phyloP scores from a whole-genome alignment of 1,140 invertebrate genomes.

The Latrodectus geometricus region DNA sequence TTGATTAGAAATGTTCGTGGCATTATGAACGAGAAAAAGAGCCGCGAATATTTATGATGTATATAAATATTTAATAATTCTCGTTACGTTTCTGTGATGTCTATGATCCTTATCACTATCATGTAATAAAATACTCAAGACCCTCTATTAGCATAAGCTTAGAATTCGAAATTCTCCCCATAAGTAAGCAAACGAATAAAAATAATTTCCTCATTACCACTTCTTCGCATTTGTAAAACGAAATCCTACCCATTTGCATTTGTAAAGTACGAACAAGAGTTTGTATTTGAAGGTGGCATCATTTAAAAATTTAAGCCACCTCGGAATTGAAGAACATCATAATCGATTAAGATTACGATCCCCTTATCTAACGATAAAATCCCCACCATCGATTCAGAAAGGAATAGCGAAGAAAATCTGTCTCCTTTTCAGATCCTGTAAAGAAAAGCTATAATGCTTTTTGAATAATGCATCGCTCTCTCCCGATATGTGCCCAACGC shows the following conservation, averaged over 20 bases:
- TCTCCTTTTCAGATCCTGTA: slow-evolving; percentile 16
- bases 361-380: slow-evolving; percentile 9
- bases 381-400: slow-evolving; percentile 3
- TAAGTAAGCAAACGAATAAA: slow-evolving; percentile 1
- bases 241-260: slow-evolving; percentile 19
- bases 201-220: slow-evolving; percentile 1
- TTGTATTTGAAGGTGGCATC: background rate
- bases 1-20: background rate
- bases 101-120: background rate
- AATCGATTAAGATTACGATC: slow-evolving; percentile 17
- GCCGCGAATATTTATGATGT: background rate
- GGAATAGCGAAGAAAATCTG: slow-evolving; percentile 18
- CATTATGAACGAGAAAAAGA: background rate
- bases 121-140: slow-evolving; percentile 13
- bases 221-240: background rate
- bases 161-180: background rate
- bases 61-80: background rate
- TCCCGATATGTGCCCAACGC: background rate
- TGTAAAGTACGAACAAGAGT: slow-evolving; percentile 6
- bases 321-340: slow-evolving; percentile 16
- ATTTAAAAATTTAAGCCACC: slow-evolving; percentile 31
- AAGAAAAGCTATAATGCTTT: slow-evolving; percentile 35
- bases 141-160: slow-evolving; percentile 20
- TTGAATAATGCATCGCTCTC: slow-evolving; percentile 25
- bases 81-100: background rate